Evolutionary conservation across 2,888 invertebrate species (phyloP).

Genomic region (Nasonovia ribisnigri): DNA sequence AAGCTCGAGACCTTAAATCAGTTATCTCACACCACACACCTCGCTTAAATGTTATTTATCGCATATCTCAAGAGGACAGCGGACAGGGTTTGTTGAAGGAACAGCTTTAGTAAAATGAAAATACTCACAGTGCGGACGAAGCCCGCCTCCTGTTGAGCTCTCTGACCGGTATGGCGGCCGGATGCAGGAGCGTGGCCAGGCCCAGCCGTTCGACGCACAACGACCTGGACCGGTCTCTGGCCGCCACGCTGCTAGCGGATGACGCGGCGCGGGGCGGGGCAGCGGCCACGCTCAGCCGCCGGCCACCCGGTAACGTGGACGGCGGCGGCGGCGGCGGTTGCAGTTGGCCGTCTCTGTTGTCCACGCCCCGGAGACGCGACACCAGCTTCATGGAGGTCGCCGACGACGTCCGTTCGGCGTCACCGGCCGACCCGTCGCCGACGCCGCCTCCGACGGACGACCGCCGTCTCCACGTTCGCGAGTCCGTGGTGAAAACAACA

Average conservation of each 20-base stretch:
- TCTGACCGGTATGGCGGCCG: constrained; percentile 68
- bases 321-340: constrained; percentile 28
- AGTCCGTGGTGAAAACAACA: constrained; percentile 31
- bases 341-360: constrained; percentile 35
- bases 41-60: not conserved
- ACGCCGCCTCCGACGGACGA: constrained; percentile 46
- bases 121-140: constrained; percentile 70
- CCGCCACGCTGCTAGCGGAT: constrained; percentile 49
- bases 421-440: not conserved
- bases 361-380: constrained; percentile 65
- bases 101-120: not conserved
- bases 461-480: constrained; percentile 52
- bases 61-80: too few relatives aligned
- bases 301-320: constrained; percentile 53
- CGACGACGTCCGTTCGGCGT: not conserved
- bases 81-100: not conserved
- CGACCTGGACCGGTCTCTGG: constrained; percentile 70
- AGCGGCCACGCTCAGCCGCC: constrained; percentile 62
- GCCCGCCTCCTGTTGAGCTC: constrained; percentile 69
- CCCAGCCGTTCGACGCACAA: constrained; percentile 70
- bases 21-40: not conserved
- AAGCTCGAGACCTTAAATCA: not conserved
- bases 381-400: constrained; percentile 64
- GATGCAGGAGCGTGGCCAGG: constrained; percentile 68
- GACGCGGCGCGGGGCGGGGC: constrained; percentile 4